phyloP scores from a whole-genome alignment of 2,113 vertebrate species.

The Neogale vison region DNA sequence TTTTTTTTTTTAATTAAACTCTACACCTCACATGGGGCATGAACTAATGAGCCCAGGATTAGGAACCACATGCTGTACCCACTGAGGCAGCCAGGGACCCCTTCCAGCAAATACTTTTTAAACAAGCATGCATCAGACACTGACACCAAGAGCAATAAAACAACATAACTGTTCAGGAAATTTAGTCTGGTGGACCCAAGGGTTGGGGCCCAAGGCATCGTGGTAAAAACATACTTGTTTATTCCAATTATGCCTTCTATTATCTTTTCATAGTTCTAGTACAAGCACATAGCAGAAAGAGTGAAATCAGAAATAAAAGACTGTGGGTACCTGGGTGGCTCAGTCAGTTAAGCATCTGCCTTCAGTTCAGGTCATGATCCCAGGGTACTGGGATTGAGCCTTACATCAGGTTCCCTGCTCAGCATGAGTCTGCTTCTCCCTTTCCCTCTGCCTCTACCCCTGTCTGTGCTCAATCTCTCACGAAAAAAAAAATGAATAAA shows the following conservation, averaged over 20 bases:
- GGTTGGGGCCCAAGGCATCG: neutral
- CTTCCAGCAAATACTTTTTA: neutral
- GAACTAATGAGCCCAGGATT: neutral
- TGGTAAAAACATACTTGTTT: neutral
- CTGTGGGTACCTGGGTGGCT: no score
- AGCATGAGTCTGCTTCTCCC: no score
- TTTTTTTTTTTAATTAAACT: neutral
- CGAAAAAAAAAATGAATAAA: no score
- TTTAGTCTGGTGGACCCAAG: neutral
- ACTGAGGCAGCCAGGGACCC: neutral
- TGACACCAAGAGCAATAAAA: neutral
- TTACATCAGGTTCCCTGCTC: no score
- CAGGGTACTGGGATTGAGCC: no score
- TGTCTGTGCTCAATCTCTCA: no score
- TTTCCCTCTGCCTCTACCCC: no score
- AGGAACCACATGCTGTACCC: neutral
- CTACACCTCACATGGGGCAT: neutral
- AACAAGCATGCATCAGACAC: neutral
- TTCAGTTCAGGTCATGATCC: no score
- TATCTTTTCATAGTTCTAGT: neutral
- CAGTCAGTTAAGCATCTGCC: no score
- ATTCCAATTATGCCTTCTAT: neutral
- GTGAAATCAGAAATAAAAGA: neutral
- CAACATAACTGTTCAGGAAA: neutral
- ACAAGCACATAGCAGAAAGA: neutral